A percentile compares a stretch with the other conserved stretches of the same genome.
phyloP scores from a whole-genome alignment of 2,113 vertebrate species.

The Microcebus ravelobensis region DNA sequence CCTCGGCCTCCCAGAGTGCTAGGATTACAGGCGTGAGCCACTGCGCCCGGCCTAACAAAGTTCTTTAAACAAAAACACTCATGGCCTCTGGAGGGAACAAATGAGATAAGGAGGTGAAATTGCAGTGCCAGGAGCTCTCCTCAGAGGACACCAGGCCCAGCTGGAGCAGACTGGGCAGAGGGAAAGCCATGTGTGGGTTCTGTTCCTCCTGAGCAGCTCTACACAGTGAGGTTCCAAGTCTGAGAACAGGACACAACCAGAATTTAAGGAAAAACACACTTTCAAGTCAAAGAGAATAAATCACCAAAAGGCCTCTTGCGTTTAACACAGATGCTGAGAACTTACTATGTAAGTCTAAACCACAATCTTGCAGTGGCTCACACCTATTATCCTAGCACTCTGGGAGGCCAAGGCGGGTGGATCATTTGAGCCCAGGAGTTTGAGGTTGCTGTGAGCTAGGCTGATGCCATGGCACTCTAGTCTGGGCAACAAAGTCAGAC shows the following conservation, averaged over 20 bases:
- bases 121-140: not conserved
- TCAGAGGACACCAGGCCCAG: not conserved
- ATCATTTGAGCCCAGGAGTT: too few species aligned
- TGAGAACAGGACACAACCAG: not conserved
- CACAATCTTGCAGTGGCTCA: not conserved
- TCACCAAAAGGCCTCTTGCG: not conserved
- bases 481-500: too few species aligned
- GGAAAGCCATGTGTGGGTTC: not conserved
- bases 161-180: not conserved
- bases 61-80: not conserved
- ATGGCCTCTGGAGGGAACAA: not conserved
- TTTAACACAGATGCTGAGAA: not conserved
- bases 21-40: too few species aligned
- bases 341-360: not conserved
- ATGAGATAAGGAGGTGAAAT: not conserved
- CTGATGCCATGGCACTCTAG: too few species aligned
- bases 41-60: not conserved
- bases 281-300: not conserved
- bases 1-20: too few species aligned
- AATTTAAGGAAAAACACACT: not conserved
- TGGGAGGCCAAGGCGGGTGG: too few species aligned
- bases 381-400: too few species aligned
- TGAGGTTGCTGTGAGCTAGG: too few species aligned
- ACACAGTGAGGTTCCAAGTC: not conserved
- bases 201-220: not conserved